Conservation (phyloP, 2,797 vertebrate genomes). For the Melanotaenia maccullochi region DNA sequence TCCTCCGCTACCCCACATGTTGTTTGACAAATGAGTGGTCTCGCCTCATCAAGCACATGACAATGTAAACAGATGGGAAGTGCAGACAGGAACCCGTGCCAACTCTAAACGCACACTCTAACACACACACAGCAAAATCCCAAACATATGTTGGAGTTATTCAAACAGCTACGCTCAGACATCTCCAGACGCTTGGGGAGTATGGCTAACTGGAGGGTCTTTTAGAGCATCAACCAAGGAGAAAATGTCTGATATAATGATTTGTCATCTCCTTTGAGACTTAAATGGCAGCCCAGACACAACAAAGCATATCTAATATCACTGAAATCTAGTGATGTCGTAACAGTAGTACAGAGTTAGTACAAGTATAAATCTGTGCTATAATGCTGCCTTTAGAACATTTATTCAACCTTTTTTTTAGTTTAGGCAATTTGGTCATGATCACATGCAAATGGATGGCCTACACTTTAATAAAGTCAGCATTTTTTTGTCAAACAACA, state of each 20-base stretch:
- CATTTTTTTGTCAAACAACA: background rate
- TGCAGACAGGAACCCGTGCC: conserved; percentile 70
- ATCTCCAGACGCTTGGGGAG: conserved; percentile 54
- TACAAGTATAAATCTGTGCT: background rate
- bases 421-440: background rate
- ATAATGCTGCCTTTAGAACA: background rate
- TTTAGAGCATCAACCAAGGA: conserved; percentile 36
- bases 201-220: conserved; percentile 44
- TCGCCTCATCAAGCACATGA: conserved; percentile 81
- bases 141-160: conserved; percentile 72
- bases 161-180: conserved; percentile 47
- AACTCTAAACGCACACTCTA: conserved; percentile 38
- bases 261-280: conserved; percentile 43
- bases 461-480: too few species aligned
- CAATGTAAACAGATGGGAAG: conserved; percentile 84
- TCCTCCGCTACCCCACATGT: conserved; percentile 72
- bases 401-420: background rate
- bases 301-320: background rate
- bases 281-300: conserved; percentile 3
- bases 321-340: background rate
- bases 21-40: conserved; percentile 84
- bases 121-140: conserved; percentile 37
- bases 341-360: background rate
- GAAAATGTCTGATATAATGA: conserved; percentile 59
- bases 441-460: too few species aligned